phyloP scores from a whole-genome alignment of 2,888 invertebrate species.

The Arctia plantaginis region DNA sequence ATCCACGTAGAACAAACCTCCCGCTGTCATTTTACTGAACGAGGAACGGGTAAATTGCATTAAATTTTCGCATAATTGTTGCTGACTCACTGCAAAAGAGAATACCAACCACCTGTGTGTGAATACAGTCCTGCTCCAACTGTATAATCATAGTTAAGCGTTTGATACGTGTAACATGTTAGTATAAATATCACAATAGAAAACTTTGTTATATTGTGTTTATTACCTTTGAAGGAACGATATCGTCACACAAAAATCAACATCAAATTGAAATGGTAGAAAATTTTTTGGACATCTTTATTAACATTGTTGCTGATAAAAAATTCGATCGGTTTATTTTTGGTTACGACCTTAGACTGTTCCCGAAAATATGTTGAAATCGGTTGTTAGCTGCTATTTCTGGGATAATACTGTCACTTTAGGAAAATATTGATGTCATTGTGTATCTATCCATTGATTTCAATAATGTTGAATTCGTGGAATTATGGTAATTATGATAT shows the following conservation, averaged over 20 bases:
- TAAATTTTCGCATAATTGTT: constrained; percentile 7
- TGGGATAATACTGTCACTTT: not conserved
- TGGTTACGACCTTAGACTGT: not conserved
- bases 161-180: not conserved
- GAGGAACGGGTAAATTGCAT: constrained; percentile 16
- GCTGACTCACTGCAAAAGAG: not conserved
- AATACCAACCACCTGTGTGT: no score
- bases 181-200: constrained; percentile 1
- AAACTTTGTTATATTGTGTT: not conserved
- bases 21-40: constrained; percentile 22
- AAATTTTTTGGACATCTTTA: constrained; percentile 28
- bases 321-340: not conserved
- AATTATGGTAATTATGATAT: no score
- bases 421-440: not conserved
- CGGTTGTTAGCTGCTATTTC: no score
- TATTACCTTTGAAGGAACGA: constrained; percentile 26
- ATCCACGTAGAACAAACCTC: constrained; percentile 22
- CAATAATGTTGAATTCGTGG: no score
- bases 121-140: no score
- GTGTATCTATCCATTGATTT: not conserved
- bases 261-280: constrained; percentile 32
- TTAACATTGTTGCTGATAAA: constrained; percentile 18
- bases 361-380: not conserved
- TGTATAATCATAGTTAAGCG: no score
- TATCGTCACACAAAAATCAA: no score